phyloP scores from a whole-genome alignment of 2,113 vertebrate genomes.

The Rhynchopsitta pachyrhyncha region DNA sequence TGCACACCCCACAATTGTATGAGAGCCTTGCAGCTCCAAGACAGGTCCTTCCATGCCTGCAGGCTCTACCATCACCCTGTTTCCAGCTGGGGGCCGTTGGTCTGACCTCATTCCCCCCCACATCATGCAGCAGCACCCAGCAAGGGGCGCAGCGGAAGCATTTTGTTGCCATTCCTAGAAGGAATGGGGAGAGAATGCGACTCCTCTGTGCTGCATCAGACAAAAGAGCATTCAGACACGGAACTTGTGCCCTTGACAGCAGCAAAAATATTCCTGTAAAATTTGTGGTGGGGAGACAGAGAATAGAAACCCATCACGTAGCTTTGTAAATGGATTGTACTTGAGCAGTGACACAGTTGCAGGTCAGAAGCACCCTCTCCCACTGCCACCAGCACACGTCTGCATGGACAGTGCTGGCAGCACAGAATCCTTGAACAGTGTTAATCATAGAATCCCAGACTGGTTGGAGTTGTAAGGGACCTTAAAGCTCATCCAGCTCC shows the following conservation, averaged over 20 bases:
- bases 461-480: background rate
- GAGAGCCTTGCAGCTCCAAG: fast-evolving
- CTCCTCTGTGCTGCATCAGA: background rate
- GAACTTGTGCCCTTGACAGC: background rate
- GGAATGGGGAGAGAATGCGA: background rate
- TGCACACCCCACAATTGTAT: fast-evolving
- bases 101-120: background rate
- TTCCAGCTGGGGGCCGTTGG: background rate
- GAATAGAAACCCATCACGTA: background rate
- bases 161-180: background rate
- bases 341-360: fast-evolving
- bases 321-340: background rate
- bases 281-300: background rate
- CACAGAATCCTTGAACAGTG: background rate
- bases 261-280: background rate
- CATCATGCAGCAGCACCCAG: background rate
- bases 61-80: fast-evolving
- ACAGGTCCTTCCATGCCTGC: background rate
- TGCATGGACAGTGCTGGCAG: background rate
- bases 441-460: background rate
- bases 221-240: background rate
- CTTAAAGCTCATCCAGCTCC: background rate
- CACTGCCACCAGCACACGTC: fast-evolving
- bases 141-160: fast-evolving
- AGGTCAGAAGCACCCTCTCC: background rate